phyloP scores from a whole-genome alignment of 2,797 vertebrate genomes.

The Euthynnus affinis region DNA sequence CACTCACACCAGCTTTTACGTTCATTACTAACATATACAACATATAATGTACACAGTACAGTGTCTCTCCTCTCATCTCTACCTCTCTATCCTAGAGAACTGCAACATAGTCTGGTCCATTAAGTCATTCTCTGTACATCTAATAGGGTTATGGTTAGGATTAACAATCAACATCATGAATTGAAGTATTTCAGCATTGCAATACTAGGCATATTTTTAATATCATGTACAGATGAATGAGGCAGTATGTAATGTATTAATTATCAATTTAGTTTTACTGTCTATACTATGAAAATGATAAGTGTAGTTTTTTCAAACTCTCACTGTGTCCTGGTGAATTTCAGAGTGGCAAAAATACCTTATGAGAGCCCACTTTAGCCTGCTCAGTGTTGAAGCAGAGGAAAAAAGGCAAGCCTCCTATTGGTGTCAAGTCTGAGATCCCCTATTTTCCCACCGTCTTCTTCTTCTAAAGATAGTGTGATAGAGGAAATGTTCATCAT shows the following conservation, averaged over 20 bases:
- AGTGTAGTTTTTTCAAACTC: not conserved
- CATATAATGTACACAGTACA: no score
- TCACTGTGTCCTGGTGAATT: not conserved
- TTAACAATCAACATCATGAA: not conserved
- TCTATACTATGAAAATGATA: no score
- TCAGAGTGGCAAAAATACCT: conserved; percentile 93
- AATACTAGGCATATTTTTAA: no score
- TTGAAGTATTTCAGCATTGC: not conserved
- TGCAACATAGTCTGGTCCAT: no score
- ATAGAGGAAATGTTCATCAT: not conserved
- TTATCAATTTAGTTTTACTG: no score
- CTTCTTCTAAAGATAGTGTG: conserved; percentile 35
- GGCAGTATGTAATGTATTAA: no score
- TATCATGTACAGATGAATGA: no score
- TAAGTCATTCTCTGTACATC: conserved; percentile 79
- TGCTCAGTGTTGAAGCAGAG: conserved; percentile 93
- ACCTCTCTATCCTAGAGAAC: conserved; percentile 91
- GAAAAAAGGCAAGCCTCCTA: conserved; percentile 93
- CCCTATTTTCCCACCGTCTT: conserved; percentile 94
- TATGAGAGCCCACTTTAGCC: conserved; percentile 77
- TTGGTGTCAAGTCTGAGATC: conserved; percentile 93
- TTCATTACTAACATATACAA: no score
- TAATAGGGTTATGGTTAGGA: no score
- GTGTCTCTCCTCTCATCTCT: no score
- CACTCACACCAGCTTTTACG: no score